A percentile compares a stretch with the other conserved stretches of the same genome.
Evolutionary conservation across 2,888 invertebrate genomes (phyloP).

Genomic region (Andrena trimmerana): DNA sequence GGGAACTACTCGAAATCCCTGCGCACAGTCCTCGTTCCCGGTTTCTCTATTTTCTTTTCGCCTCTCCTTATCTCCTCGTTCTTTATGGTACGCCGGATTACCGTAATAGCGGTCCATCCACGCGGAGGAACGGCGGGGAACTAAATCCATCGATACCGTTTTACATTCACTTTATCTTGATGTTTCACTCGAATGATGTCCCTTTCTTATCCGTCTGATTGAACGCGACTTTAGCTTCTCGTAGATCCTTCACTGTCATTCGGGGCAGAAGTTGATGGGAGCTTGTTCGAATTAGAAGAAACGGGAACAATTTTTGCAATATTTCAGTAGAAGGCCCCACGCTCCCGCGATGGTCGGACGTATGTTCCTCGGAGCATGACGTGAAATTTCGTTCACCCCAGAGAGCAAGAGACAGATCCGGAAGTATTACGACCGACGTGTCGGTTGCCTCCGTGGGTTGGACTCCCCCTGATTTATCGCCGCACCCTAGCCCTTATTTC

Average conservation of each 20-base stretch:
- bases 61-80: not conserved
- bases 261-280: no score
- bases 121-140: not conserved
- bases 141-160: slow-evolving; percentile 30
- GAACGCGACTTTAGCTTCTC: not conserved
- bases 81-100: slow-evolving; percentile 27
- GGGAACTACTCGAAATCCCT: slow-evolving; percentile 19
- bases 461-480: slow-evolving; percentile 67
- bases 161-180: slow-evolving; percentile 4
- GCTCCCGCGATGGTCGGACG: not conserved
- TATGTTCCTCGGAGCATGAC: slow-evolving; percentile 38
- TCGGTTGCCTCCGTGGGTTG: slow-evolving; percentile 51
- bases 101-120: slow-evolving; percentile 14
- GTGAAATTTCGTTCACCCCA: slow-evolving; percentile 43
- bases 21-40: not conserved
- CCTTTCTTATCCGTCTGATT: not conserved
- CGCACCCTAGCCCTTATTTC: slow-evolving; percentile 60
- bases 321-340: not conserved
- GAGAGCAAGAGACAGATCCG: slow-evolving; percentile 47
- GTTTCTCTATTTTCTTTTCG: not conserved
- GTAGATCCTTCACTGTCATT: not conserved
- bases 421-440: slow-evolving; percentile 64
- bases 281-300: not conserved
- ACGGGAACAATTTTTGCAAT: not conserved
- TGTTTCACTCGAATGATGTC: slow-evolving; percentile 14